Conservation (phyloP, 1,140 invertebrate genomes). For the Phocides pigmalion region DNA sequence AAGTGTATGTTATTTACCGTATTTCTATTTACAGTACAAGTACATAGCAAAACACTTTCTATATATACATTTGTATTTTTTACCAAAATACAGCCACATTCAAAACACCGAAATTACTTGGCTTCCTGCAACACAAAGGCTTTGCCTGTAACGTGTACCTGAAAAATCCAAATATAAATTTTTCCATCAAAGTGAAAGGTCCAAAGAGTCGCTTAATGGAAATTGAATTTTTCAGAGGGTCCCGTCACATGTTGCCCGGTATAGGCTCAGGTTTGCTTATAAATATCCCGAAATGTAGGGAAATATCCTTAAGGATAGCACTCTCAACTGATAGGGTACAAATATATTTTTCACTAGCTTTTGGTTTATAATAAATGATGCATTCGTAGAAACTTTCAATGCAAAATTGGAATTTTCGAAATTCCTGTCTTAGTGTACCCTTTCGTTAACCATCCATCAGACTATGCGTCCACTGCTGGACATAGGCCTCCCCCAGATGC, state of each 20-base stretch:
- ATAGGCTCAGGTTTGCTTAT: not conserved
- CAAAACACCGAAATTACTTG: not conserved
- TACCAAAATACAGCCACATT: not conserved
- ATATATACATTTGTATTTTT: no score
- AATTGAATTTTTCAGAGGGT: slow-evolving; percentile 21
- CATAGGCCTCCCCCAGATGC: no score
- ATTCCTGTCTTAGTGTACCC: no score
- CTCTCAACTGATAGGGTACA: not conserved
- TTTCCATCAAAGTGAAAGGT: slow-evolving; percentile 5
- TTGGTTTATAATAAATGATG: no score
- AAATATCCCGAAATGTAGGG: not conserved
- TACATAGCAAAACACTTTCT: no score
- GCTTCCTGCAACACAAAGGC: not conserved
- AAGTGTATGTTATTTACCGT: no score
- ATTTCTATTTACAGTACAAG: no score
- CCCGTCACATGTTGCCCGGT: not conserved
- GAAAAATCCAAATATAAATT: slow-evolving; percentile 19
- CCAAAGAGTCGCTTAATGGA: slow-evolving; percentile 3
- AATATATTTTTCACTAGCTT: not conserved
- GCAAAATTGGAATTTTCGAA: no score
- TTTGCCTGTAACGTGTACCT: not conserved
- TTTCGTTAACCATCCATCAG: no score
- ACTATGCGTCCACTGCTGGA: no score
- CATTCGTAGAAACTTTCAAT: no score
- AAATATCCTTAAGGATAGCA: not conserved